These are phyloP conservation scores for Chroicocephalus ridibundus DNA, from an alignment of 2,113 vertebrate genomes.

Conservation along the genomic window DNA sequence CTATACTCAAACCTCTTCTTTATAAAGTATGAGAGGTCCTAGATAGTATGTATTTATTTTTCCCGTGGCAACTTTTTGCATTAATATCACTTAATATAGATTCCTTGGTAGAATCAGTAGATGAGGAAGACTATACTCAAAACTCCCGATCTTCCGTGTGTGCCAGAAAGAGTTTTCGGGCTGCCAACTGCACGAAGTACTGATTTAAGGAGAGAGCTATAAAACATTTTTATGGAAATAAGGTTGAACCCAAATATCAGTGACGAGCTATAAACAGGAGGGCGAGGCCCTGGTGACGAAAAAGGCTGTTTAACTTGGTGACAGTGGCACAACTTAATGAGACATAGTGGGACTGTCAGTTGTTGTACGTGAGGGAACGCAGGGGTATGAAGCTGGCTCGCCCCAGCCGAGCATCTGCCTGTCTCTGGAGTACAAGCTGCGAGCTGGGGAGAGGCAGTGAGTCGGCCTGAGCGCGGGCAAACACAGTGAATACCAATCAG, in stretches of 20 bases:
- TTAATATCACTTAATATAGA: not conserved
- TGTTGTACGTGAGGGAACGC: not conserved
- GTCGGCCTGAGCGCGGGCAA: not conserved
- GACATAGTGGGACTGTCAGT: not conserved
- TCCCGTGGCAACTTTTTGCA: not conserved
- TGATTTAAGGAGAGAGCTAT: not conserved
- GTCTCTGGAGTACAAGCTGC: not conserved
- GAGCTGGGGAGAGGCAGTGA: not conserved
- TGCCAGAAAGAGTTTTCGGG: not conserved
- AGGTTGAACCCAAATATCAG: not conserved
- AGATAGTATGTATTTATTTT: not conserved
- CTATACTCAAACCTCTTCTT: not conserved
- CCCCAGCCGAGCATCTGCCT: not conserved
- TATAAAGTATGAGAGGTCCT: not conserved
- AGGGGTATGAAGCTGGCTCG: not conserved
- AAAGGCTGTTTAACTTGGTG: not conserved
- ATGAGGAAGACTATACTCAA: not conserved
- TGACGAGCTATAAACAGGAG: not conserved
- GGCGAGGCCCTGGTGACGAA: not conserved
- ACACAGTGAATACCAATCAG: not conserved
- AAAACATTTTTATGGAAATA: not conserved
- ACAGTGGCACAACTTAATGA: not conserved
- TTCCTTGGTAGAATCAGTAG: not conserved
- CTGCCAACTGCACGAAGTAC: not conserved
- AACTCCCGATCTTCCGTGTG: not conserved